Conservation (phyloP, 2,888 invertebrate genomes). For the Trichopria drosophilae region DNA sequence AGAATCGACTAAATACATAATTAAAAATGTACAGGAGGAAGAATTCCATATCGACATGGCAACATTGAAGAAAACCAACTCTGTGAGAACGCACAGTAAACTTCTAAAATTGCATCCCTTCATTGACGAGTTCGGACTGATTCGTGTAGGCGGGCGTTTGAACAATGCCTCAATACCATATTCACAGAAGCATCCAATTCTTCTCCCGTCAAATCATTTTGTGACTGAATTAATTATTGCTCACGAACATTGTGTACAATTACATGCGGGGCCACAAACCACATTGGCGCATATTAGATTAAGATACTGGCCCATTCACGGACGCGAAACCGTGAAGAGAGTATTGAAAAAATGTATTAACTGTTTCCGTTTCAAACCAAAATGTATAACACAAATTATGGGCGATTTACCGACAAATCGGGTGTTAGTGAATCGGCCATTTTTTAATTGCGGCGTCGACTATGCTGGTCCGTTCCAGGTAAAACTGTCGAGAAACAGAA, state of each 20-base stretch:
- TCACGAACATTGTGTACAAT: constrained; percentile 1
- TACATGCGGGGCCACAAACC: constrained; percentile 6
- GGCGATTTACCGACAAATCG: constrained; percentile 9
- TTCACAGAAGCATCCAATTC: constrained; percentile 12
- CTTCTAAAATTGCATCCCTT: not conserved
- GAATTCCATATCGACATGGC: no score
- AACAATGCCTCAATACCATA: not conserved
- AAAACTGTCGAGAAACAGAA: no score
- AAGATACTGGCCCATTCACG: no score
- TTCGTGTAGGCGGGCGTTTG: not conserved
- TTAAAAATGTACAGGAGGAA: no score
- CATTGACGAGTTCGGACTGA: not conserved
- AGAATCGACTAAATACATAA: no score
- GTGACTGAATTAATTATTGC: constrained; percentile 9
- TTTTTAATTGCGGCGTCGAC: no score
- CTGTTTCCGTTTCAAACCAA: constrained; percentile 10
- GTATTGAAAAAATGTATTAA: constrained; percentile 1
- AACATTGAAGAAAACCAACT: no score
- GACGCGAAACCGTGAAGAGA: no score
- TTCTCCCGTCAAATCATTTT: constrained; percentile 7
- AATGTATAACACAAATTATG: constrained; percentile 10
- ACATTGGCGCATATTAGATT: not conserved
- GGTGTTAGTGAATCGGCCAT: not conserved
- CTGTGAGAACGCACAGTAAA: not conserved
- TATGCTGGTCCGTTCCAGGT: no score